phyloP scores from a whole-genome alignment of 2,888 invertebrate species.

The Adelognathus sp. region DNA sequence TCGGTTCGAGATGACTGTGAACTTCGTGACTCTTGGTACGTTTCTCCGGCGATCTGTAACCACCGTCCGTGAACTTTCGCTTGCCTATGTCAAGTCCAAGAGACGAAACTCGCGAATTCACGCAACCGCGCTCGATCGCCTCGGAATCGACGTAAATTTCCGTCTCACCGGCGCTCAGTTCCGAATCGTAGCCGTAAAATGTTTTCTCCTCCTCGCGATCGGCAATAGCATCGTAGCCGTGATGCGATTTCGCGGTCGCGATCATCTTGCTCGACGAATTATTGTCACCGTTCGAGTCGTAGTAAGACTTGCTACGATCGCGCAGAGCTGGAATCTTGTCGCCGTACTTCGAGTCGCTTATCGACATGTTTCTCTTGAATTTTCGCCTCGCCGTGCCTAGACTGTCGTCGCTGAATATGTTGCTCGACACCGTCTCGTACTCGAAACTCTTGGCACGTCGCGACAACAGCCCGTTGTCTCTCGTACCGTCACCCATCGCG shows the following conservation, averaged over 20 bases:
- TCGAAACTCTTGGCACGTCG: constrained; percentile 77
- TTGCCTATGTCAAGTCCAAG: constrained; percentile 63
- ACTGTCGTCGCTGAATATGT: constrained; percentile 80
- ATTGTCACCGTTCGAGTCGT: constrained; percentile 76
- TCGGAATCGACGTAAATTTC: constrained; percentile 79
- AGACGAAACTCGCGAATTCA: constrained; percentile 16
- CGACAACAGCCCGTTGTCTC: constrained; percentile 58
- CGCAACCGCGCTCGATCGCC: constrained; percentile 8
- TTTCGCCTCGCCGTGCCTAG: constrained; percentile 77
- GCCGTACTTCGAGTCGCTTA: constrained; percentile 77
- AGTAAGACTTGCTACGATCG: constrained; percentile 78
- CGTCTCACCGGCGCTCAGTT: constrained; percentile 82
- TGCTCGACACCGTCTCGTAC: constrained; percentile 76
- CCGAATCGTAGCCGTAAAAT: constrained; percentile 83
- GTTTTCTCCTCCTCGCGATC: not conserved
- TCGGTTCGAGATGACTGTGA: constrained; percentile 63
- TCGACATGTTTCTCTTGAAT: constrained; percentile 76
- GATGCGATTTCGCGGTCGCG: not conserved
- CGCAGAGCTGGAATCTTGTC: constrained; percentile 77
- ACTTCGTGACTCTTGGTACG: constrained; percentile 64
- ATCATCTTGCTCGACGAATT: constrained; percentile 37
- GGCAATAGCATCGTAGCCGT: constrained; percentile 33
- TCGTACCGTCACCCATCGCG: constrained; percentile 38
- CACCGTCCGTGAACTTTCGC: constrained; percentile 70
- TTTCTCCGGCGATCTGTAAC: constrained; percentile 65